Evolutionary conservation across 2,888 invertebrate genomes (phyloP).

Genomic region (Drosophila subsilvestris): DNA sequence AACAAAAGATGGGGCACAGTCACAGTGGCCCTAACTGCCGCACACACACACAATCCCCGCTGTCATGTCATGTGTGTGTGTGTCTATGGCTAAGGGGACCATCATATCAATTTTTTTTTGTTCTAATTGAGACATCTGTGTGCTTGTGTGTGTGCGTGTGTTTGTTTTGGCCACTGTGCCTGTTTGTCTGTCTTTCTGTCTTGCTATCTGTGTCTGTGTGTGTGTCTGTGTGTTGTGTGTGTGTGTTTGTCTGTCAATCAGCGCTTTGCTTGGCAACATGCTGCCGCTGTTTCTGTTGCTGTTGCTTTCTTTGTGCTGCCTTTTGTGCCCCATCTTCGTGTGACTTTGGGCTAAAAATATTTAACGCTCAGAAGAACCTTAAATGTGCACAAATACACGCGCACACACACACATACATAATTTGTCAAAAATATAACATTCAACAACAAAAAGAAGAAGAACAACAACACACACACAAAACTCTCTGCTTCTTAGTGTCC

Average conservation of each 20-base stretch:
- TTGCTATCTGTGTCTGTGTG: constrained; percentile 8
- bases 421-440: constrained; percentile 65
- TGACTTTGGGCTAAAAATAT: constrained; percentile 78
- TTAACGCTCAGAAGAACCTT: constrained; percentile 60
- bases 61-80: constrained; percentile 10
- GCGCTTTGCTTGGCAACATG: constrained; percentile 53
- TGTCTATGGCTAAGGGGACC: constrained; percentile 56
- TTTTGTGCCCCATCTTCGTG: constrained; percentile 56
- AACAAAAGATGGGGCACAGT: constrained; percentile 69
- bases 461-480: constrained; percentile 32
- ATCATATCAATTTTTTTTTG: constrained; percentile 53
- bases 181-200: constrained; percentile 15
- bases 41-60: constrained; percentile 21
- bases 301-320: constrained; percentile 25
- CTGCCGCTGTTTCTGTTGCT: constrained; percentile 1
- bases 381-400: constrained; percentile 50
- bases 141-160: constrained; percentile 35
- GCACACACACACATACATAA: constrained; percentile 28
- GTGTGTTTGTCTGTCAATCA: constrained; percentile 70
- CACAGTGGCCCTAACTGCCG: constrained; percentile 51
- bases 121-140: constrained; percentile 76
- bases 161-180: constrained; percentile 41
- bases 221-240: constrained; percentile 15
- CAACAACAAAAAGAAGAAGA: no score
- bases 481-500: constrained; percentile 32